A percentile compares a stretch with the other conserved stretches of the same genome.
phyloP scores from a whole-genome alignment of 2,888 invertebrate genomes.

The Watsonalla cultraria region DNA sequence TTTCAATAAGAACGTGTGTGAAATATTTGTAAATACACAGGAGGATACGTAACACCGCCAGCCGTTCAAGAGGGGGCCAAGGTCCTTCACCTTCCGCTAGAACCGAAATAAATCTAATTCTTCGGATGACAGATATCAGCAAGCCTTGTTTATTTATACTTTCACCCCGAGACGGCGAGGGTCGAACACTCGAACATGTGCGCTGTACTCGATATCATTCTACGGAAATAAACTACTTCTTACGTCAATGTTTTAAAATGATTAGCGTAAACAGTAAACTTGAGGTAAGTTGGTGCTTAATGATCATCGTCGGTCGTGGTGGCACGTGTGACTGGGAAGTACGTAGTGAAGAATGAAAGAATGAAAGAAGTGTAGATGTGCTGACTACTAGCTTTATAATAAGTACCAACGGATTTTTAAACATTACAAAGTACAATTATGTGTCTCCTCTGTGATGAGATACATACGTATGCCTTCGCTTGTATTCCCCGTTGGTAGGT shows the following conservation, averaged over 20 bases:
- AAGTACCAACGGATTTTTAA: too few species aligned
- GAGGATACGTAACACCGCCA: slow-evolving; percentile 29
- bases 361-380: too few species aligned
- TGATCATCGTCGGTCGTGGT: too few species aligned
- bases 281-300: too few species aligned
- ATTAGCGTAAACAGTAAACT: too few species aligned
- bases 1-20: slow-evolving; percentile 15
- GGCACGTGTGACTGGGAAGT: too few species aligned
- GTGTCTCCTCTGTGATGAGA: too few species aligned
- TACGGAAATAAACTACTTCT: slow-evolving; percentile 63
- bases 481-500: too few species aligned
- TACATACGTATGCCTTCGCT: too few species aligned
- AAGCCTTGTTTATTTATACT: slow-evolving; percentile 77
- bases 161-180: slow-evolving; percentile 59
- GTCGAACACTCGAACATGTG: slow-evolving; percentile 68
- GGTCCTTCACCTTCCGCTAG: slow-evolving; percentile 70
- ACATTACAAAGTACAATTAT: too few species aligned
- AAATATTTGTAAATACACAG: slow-evolving; percentile 40
- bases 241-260: neutral
- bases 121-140: slow-evolving; percentile 77
- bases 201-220: slow-evolving; percentile 48
- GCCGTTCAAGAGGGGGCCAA: slow-evolving; percentile 45
- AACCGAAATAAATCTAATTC: slow-evolving; percentile 76
- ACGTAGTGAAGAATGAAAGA: too few species aligned
- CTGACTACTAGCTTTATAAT: too few species aligned